phyloP scores from a whole-genome alignment of 2,888 invertebrate genomes.

The Gandaritis pyraliata region DNA sequence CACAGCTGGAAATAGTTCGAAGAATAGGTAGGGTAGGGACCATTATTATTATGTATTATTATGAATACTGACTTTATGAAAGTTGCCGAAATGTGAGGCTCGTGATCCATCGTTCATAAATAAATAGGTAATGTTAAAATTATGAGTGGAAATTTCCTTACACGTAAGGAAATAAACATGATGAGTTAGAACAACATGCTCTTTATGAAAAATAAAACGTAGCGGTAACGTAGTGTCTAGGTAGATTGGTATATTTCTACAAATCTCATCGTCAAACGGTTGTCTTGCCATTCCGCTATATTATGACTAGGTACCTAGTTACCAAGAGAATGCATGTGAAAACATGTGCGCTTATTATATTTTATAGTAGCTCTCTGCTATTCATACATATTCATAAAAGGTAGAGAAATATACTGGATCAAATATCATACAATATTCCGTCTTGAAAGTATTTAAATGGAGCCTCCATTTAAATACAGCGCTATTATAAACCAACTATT shows the following conservation, averaged over 20 bases:
- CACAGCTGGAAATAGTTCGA: too few species aligned
- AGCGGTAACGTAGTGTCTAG: too few species aligned
- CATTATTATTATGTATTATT: too few species aligned
- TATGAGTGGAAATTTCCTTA: too few species aligned
- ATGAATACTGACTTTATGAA: too few species aligned
- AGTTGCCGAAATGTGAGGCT: too few species aligned
- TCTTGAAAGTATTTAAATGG: conserved; percentile 25
- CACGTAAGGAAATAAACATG: too few species aligned
- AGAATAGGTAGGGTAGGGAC: too few species aligned
- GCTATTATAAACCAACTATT: not conserved
- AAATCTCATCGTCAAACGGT: conserved; percentile 35
- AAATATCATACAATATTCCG: conserved; percentile 33
- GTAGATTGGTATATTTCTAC: conserved; percentile 6
- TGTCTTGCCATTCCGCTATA: conserved; percentile 36
- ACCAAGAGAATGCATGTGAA: conserved; percentile 33
- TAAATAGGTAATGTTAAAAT: too few species aligned
- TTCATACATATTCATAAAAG: conserved; percentile 40
- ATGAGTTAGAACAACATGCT: too few species aligned
- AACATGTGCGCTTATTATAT: conserved; percentile 37
- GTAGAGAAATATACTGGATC: conserved; percentile 35
- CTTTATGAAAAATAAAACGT: too few species aligned
- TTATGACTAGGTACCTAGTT: conserved; percentile 19
- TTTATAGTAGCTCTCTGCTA: conserved; percentile 35
- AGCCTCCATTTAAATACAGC: conserved; percentile 26
- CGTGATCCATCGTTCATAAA: too few species aligned